Conservation (phyloP, 2,888 invertebrate species). For the Drosophila nigritarsus region DNA sequence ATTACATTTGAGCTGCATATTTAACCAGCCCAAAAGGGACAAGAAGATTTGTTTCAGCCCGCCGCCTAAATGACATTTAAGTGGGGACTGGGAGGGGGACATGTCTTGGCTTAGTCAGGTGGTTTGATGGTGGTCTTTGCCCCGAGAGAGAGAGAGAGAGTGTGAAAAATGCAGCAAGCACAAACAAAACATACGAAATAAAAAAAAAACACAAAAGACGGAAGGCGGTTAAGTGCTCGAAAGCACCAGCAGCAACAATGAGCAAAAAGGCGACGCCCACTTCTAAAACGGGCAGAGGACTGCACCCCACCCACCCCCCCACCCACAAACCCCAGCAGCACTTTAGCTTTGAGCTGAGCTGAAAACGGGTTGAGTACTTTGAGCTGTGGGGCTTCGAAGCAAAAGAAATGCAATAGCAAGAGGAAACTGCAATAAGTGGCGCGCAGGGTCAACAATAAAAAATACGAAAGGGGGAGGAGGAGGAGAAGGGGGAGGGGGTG, state of each 20-base stretch:
- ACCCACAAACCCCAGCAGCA: slow-evolving; percentile 6
- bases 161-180: slow-evolving; percentile 63
- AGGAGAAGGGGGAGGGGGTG: not conserved
- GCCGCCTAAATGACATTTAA: slow-evolving; percentile 71
- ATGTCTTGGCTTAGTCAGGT: slow-evolving; percentile 57
- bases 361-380: slow-evolving; percentile 72
- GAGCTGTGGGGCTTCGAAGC: slow-evolving; percentile 78
- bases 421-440: slow-evolving; percentile 78
- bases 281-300: slow-evolving; percentile 22
- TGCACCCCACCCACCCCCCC: slow-evolving; percentile 1
- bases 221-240: slow-evolving; percentile 82
- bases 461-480: slow-evolving; percentile 7
- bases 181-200: slow-evolving; percentile 30
- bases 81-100: slow-evolving; percentile 17
- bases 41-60: slow-evolving; percentile 39
- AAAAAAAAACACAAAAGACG: slow-evolving; percentile 71
- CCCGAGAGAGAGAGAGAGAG: slow-evolving; percentile 30
- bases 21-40: slow-evolving; percentile 59
- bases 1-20: slow-evolving; percentile 80
- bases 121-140: slow-evolving; percentile 35
- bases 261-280: slow-evolving; percentile 63
- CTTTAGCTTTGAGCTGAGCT: slow-evolving; percentile 43
- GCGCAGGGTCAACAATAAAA: slow-evolving; percentile 80
- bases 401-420: slow-evolving; percentile 76
- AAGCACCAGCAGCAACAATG: slow-evolving; percentile 54